Conservation (phyloP, 2,888 invertebrate genomes). For the Acanthosepion lycidas region DNA sequence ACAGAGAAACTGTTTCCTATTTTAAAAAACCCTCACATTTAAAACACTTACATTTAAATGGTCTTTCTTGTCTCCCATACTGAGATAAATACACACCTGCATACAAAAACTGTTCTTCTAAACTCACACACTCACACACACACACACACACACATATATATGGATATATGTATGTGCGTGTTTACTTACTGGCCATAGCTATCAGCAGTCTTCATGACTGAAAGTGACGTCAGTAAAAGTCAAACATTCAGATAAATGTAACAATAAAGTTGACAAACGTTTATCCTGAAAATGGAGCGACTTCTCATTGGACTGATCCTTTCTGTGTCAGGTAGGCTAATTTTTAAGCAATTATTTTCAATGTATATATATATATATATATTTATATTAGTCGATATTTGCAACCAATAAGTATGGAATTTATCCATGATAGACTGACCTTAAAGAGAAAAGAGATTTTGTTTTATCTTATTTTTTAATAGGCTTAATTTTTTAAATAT, state of each 20-base stretch:
- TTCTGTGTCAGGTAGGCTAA: neutral
- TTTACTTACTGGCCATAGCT: neutral
- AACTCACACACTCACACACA: too few relatives aligned
- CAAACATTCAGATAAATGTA: neutral
- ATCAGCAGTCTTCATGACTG: neutral
- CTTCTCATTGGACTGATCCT: neutral
- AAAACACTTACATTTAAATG: neutral
- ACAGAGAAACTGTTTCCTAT: neutral
- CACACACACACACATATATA: too few relatives aligned
- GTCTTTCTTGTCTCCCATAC: neutral
- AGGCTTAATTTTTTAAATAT: too few relatives aligned
- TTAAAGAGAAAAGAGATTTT: neutral
- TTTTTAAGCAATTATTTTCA: neutral
- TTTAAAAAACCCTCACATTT: too few relatives aligned
- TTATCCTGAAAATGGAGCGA: conserved; percentile 4
- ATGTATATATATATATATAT: neutral
- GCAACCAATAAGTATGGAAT: neutral
- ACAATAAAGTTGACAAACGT: neutral
- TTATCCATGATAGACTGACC: neutral
- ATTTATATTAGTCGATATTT: neutral
- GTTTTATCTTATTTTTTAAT: too few relatives aligned
- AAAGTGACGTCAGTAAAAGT: neutral
- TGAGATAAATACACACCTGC: neutral
- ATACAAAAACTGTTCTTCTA: too few relatives aligned
- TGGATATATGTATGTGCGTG: neutral